Conservation (phyloP, 2,888 invertebrate species). For the Cacoxenus indagator region DNA sequence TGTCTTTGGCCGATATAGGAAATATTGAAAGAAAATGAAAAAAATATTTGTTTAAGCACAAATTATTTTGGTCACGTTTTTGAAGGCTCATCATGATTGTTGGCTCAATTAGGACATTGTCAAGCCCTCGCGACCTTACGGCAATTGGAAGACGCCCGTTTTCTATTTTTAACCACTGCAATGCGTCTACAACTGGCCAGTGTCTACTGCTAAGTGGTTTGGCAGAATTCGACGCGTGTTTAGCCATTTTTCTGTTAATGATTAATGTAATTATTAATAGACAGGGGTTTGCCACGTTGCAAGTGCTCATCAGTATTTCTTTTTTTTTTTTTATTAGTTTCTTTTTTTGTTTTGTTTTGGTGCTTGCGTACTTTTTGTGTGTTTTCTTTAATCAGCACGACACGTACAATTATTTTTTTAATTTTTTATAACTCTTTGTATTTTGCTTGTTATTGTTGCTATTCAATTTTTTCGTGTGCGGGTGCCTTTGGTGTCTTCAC, state of each 20-base stretch:
- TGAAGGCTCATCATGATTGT: background rate
- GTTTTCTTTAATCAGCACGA: slow-evolving; percentile 8
- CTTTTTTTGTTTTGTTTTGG: background rate
- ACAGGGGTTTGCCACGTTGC: background rate
- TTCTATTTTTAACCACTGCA: background rate
- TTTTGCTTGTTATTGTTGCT: too few species aligned
- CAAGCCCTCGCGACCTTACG: too few species aligned
- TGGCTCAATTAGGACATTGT: too few species aligned
- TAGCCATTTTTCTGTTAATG: background rate
- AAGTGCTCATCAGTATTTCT: background rate
- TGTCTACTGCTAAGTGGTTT: background rate
- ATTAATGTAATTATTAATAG: slow-evolving; percentile 14
- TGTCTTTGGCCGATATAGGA: too few species aligned
- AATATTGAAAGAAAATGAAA: background rate
- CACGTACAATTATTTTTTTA: background rate
- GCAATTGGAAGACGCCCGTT: too few species aligned
- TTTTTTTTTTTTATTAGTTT: background rate
- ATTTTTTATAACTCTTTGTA: background rate
- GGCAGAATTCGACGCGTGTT: background rate
- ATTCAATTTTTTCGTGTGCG: too few species aligned
- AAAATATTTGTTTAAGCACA: background rate
- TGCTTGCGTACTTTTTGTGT: background rate
- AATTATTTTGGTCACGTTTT: slow-evolving; percentile 1
- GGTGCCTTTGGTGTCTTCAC: slow-evolving; percentile 14
- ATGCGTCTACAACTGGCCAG: background rate